Conservation (phyloP, 2,888 invertebrate species). For the Tenthredo notha region DNA sequence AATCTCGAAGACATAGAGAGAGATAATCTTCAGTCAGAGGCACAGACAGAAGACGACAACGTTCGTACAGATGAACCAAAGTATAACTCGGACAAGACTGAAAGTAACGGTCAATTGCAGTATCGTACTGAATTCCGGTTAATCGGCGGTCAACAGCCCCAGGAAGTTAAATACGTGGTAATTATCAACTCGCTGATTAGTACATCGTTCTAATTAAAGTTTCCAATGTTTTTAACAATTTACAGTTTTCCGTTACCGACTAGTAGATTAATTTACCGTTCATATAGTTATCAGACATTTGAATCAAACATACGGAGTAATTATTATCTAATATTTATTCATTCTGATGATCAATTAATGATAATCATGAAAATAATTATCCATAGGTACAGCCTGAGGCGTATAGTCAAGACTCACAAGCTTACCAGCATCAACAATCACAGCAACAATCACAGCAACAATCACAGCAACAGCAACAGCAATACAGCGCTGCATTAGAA, state of each 20-base stretch:
- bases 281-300: not conserved
- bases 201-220: not conserved
- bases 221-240: not conserved
- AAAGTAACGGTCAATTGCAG: constrained; percentile 62
- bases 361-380: not conserved
- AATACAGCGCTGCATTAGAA: constrained; percentile 16
- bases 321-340: not conserved
- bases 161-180: constrained; percentile 62
- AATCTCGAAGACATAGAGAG: constrained; percentile 88
- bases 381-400: constrained; percentile 62
- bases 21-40: constrained; percentile 84
- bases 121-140: constrained; percentile 55
- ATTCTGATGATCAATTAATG: not conserved
- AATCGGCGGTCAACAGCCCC: constrained; percentile 47
- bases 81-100: constrained; percentile 63
- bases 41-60: constrained; percentile 70
- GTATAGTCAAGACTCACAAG: constrained; percentile 63
- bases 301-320: not conserved
- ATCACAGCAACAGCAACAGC: constrained; percentile 56
- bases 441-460: constrained; percentile 49
- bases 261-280: not conserved
- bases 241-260: not conserved
- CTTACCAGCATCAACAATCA: constrained; percentile 63
- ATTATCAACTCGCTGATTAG: constrained; percentile 53
- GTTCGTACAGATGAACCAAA: constrained; percentile 61